These are phyloP conservation scores for Hydrophis major DNA, from an alignment of 2,797 vertebrate genomes.

Conservation along the genomic window DNA sequence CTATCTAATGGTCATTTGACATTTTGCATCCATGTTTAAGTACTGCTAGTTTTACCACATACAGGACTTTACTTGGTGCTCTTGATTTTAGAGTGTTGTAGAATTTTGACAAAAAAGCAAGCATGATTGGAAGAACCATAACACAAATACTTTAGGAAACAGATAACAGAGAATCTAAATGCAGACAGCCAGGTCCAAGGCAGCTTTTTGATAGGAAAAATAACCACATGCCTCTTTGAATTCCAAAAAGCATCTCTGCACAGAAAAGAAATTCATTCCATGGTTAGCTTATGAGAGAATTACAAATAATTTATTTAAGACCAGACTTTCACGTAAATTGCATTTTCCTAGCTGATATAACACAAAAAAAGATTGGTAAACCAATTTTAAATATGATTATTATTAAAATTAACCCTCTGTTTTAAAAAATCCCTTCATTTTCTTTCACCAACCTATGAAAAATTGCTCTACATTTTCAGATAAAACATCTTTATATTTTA, in stretches of 20 bases:
- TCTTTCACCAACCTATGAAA: neutral
- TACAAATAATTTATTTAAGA: neutral
- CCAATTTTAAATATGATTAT: too few relatives aligned
- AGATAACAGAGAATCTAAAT: neutral
- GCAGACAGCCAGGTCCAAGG: neutral
- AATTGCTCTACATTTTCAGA: neutral
- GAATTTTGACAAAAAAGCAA: neutral
- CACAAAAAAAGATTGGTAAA: neutral
- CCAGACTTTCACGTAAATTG: neutral
- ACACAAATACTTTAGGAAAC: neutral
- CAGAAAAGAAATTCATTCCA: neutral
- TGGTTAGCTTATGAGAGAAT: neutral
- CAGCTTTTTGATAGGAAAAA: neutral
- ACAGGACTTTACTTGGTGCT: neutral
- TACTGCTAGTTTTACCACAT: neutral
- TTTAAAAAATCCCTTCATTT: neutral
- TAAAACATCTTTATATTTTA: neutral
- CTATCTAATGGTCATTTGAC: neutral
- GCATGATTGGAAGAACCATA: neutral
- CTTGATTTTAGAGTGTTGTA: neutral
- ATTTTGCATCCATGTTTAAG: neutral
- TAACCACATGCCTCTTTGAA: neutral
- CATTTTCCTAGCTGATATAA: neutral
- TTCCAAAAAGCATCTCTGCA: neutral
- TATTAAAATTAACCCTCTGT: neutral